phyloP scores from a whole-genome alignment of 2,888 invertebrate species.

The Belgica antarctica region DNA sequence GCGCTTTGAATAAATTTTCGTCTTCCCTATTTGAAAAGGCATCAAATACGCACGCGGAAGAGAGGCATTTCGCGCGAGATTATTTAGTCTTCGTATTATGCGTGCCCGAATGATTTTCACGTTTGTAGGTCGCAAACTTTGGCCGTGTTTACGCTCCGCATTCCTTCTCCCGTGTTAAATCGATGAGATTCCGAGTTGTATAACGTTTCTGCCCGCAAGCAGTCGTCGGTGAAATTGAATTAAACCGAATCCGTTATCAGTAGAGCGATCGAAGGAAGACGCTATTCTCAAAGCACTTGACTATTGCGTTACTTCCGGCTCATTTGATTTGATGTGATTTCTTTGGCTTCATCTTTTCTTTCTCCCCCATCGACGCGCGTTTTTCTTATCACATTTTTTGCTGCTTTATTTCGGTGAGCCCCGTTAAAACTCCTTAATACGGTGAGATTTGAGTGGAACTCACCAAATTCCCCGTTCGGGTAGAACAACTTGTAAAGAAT shows the following conservation, averaged over 20 bases:
- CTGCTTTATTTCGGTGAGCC: too few species aligned
- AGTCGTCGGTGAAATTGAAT: conserved; percentile 18
- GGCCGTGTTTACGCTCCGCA: not conserved
- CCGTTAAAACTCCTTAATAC: too few species aligned
- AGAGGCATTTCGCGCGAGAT: too few species aligned
- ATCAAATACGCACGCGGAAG: too few species aligned
- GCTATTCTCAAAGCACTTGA: conserved; percentile 1
- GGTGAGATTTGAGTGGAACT: too few species aligned
- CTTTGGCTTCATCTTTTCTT: not conserved
- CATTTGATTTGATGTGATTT: conserved; percentile 33
- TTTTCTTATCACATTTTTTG: too few species aligned
- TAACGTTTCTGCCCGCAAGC: not conserved
- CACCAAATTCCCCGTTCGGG: too few species aligned
- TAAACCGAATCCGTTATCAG: not conserved
- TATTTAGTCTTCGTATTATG: too few species aligned
- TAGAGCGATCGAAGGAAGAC: not conserved
- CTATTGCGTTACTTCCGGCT: conserved; percentile 29
- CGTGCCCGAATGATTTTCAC: not conserved
- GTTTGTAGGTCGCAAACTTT: not conserved
- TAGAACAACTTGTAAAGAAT: too few species aligned
- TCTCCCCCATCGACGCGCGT: too few species aligned
- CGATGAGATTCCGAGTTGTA: not conserved
- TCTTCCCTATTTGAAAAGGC: too few species aligned
- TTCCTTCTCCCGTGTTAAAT: not conserved
- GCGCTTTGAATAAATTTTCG: too few species aligned